These are phyloP conservation scores for Chloromyia formosa DNA, from an alignment of 2,888 invertebrate species.

Conservation along the genomic window DNA sequence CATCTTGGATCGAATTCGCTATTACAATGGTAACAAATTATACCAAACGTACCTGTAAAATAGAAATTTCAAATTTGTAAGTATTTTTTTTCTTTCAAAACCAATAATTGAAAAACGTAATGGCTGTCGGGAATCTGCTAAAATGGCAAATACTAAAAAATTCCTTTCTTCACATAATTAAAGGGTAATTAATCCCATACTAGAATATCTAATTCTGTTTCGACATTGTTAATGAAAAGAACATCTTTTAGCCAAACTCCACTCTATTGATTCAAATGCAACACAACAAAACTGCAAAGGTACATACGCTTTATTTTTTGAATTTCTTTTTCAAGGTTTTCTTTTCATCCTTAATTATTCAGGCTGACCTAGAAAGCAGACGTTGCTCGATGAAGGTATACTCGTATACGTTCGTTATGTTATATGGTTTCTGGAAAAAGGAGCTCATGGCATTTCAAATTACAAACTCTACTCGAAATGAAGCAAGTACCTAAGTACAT, in stretches of 20 bases:
- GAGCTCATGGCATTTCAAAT: background rate
- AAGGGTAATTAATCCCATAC: background rate
- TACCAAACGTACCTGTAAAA: slow-evolving; percentile 67
- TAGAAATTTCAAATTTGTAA: no score
- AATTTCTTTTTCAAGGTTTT: background rate
- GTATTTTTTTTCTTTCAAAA: no score
- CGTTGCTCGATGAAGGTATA: background rate
- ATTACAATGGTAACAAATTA: slow-evolving; percentile 90
- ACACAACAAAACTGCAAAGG: background rate
- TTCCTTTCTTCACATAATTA: background rate
- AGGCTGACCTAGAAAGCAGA: background rate
- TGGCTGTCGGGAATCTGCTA: background rate
- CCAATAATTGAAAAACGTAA: background rate
- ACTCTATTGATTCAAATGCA: background rate
- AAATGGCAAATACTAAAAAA: background rate
- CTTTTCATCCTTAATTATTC: background rate
- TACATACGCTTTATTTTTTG: background rate
- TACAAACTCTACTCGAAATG: no score
- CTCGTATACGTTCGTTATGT: no score
- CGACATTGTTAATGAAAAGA: no score
- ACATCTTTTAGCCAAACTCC: no score
- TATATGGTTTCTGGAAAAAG: background rate
- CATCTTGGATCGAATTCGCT: slow-evolving; percentile 90
- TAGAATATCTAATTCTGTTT: no score
- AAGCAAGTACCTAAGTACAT: no score